Conservation (phyloP, 2,888 invertebrate species). For the Oeneis ivallda region DNA sequence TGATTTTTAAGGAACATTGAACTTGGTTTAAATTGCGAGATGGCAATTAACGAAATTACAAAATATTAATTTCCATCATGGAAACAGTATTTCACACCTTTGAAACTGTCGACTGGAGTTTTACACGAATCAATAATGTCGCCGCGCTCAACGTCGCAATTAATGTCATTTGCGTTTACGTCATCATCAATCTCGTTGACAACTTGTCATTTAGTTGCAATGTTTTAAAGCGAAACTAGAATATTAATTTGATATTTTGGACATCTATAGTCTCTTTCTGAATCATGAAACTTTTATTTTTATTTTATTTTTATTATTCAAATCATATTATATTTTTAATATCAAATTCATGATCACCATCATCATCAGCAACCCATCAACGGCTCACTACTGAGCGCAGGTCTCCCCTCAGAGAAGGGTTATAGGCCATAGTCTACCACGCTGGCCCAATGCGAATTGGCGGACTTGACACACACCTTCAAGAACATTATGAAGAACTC, state of each 20-base stretch:
- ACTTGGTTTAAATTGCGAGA: background rate
- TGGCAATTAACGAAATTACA: background rate
- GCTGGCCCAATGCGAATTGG: too few relatives aligned
- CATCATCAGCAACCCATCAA: too few relatives aligned
- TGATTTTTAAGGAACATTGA: background rate
- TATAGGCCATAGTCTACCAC: too few relatives aligned
- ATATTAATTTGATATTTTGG: background rate
- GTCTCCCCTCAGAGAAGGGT: too few relatives aligned
- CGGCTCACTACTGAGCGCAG: too few relatives aligned
- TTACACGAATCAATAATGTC: slow-evolving; percentile 38
- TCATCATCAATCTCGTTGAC: slow-evolving; percentile 41
- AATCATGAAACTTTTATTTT: background rate
- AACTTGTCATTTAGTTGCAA: slow-evolving; percentile 36
- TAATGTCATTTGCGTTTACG: slow-evolving; percentile 37
- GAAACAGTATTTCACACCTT: slow-evolving; percentile 31
- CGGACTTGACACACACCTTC: too few relatives aligned
- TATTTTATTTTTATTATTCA: too few relatives aligned
- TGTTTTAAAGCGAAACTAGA: background rate
- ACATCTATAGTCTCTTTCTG: background rate
- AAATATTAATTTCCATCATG: slow-evolving; percentile 22
- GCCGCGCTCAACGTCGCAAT: slow-evolving; percentile 35
- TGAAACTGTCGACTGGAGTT: slow-evolving; percentile 29
- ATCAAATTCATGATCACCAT: too few relatives aligned
- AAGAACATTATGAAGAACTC: too few relatives aligned
- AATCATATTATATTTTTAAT: too few relatives aligned